These are phyloP conservation scores for Coracopsis vasa DNA, from an alignment of 2,113 vertebrate species.

Conservation along the genomic window DNA sequence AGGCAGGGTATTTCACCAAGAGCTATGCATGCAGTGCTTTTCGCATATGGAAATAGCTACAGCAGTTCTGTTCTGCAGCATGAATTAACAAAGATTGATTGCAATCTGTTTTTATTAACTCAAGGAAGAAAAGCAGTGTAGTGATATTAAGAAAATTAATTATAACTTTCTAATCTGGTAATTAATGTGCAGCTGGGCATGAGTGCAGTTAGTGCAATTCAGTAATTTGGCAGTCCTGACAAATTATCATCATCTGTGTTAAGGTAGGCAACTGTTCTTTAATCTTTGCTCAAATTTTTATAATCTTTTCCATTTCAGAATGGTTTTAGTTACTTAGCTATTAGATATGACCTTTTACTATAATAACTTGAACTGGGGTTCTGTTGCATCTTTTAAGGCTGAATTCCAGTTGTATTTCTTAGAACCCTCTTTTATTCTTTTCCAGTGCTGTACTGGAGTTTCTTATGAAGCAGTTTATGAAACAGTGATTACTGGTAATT, in stretches of 20 bases:
- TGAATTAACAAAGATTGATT: constrained; percentile 65
- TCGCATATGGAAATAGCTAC: not conserved
- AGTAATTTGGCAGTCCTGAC: constrained; percentile 61
- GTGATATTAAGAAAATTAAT: constrained; percentile 71
- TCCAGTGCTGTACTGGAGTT: constrained; percentile 28
- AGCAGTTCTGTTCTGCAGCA: constrained; percentile 44
- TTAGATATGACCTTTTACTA: not conserved
- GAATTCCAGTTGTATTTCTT: constrained; percentile 31
- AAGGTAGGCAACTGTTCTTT: constrained; percentile 19
- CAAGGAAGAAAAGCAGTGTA: constrained; percentile 52
- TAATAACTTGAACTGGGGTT: not conserved
- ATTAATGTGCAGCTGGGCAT: constrained; percentile 71
- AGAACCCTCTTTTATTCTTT: constrained; percentile 4
- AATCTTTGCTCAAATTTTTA: constrained; percentile 32
- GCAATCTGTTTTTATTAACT: constrained; percentile 67
- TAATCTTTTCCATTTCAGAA: not conserved
- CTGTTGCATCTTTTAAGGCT: constrained; percentile 6
- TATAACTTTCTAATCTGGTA: constrained; percentile 71
- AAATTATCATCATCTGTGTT: constrained; percentile 55
- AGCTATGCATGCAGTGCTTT: not conserved
- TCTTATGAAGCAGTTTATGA: constrained; percentile 62
- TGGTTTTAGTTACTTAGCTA: not conserved
- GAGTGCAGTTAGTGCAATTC: constrained; percentile 45
- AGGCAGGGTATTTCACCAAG: not conserved
- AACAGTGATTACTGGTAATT: constrained; percentile 73